Evolutionary conservation across 2,113 vertebrate genomes (phyloP).

Genomic region (Hystrix brachyura): DNA sequence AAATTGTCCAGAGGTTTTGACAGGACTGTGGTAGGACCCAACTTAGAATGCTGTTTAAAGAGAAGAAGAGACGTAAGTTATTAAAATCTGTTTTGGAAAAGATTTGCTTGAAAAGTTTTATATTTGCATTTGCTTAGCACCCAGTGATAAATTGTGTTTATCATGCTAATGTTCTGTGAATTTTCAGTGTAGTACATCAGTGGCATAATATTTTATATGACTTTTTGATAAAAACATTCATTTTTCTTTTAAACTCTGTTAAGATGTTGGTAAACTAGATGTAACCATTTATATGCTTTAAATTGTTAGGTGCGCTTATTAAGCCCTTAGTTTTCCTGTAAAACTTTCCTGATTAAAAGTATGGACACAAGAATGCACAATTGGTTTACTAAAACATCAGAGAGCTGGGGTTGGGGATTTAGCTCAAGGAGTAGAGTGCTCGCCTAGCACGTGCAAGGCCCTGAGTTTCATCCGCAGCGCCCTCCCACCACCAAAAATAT

Average conservation of each 20-base stretch:
- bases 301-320: neutral
- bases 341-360: neutral
- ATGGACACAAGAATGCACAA: neutral
- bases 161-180: conserved; percentile 61
- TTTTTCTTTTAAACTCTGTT: conserved; percentile 27
- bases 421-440: too few species aligned
- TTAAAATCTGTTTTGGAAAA: conserved; percentile 47
- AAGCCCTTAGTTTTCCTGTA: neutral
- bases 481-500: too few species aligned
- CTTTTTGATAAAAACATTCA: conserved; percentile 1
- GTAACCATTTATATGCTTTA: neutral
- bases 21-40: neutral
- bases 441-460: too few species aligned
- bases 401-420: neutral
- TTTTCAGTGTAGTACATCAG: conserved; percentile 32
- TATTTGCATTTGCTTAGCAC: conserved; percentile 24
- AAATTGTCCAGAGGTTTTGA: neutral
- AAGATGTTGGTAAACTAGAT: neutral
- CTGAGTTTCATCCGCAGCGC: too few species aligned
- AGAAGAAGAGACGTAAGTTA: neutral
- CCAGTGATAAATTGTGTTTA: conserved; percentile 54
- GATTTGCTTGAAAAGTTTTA: conserved; percentile 45
- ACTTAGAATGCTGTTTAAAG: neutral
- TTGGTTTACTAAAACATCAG: neutral
- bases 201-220: neutral